These are phyloP conservation scores for Leptinotarsa texana DNA, from an alignment of 1,140 invertebrate genomes.

Conservation along the genomic window DNA sequence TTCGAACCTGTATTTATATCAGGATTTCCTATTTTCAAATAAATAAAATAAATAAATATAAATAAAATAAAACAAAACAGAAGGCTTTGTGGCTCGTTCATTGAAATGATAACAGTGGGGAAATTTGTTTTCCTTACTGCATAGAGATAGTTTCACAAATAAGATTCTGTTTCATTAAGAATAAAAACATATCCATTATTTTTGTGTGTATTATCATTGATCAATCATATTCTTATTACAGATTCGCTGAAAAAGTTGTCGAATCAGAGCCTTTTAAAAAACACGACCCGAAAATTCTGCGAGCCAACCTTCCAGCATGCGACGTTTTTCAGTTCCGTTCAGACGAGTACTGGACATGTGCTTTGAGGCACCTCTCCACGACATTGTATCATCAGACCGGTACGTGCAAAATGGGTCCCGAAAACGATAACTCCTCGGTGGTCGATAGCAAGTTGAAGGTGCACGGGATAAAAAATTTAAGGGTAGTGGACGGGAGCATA, in stretches of 20 bases:
- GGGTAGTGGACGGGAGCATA: constrained; percentile 54
- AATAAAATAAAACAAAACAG: no score
- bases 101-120: no score
- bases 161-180: no score
- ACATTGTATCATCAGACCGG: constrained; percentile 78
- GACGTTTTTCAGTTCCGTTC: constrained; percentile 63
- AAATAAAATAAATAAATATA: no score
- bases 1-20: no score
- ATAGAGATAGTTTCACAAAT: no score
- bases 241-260: constrained; percentile 63
- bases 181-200: no score
- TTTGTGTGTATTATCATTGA: no score
- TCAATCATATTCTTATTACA: constrained; percentile 37
- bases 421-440: constrained; percentile 49
- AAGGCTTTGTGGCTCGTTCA: no score
- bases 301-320: constrained; percentile 67
- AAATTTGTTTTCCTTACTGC: no score
- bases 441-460: constrained; percentile 55
- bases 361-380: constrained; percentile 64
- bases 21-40: no score
- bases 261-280: constrained; percentile 52
- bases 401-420: constrained; percentile 61
- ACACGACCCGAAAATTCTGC: constrained; percentile 61
- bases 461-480: constrained; percentile 49
- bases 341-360: constrained; percentile 70